Evolutionary conservation across 2,797 vertebrate species (phyloP).

Genomic region (Phoxinus dragarum): DNA sequence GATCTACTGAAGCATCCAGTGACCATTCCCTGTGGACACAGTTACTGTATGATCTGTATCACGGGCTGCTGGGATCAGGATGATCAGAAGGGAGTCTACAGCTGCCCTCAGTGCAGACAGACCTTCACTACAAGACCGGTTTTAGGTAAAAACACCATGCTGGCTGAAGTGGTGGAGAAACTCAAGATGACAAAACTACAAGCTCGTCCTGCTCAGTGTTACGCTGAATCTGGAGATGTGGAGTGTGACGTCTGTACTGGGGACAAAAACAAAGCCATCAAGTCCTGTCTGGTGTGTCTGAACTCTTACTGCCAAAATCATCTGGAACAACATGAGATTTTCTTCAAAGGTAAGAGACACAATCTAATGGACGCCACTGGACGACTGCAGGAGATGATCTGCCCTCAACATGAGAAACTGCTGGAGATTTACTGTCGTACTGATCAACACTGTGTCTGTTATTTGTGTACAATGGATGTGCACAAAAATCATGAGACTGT

Average conservation of each 20-base stretch:
- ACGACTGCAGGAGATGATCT: conserved; percentile 29
- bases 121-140: conserved; percentile 44
- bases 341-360: background rate
- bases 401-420: conserved; percentile 8
- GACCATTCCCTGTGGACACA: conserved; percentile 35
- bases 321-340: conserved; percentile 8
- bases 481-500: background rate
- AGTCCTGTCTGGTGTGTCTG: conserved; percentile 50
- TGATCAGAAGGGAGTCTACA: conserved; percentile 38
- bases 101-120: conserved; percentile 50
- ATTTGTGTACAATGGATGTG: background rate
- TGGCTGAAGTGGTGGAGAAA: conserved; percentile 34
- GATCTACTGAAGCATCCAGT: conserved; percentile 23
- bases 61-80: conserved; percentile 41
- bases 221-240: conserved; percentile 37
- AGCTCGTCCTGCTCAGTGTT: conserved; percentile 1
- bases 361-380: conserved; percentile 5
- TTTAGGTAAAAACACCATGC: conserved; percentile 31
- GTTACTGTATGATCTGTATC: conserved; percentile 41
- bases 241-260: conserved; percentile 51
- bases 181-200: conserved; percentile 22
- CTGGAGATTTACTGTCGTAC: background rate
- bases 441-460: background rate
- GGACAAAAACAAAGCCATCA: conserved; percentile 40
- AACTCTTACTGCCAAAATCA: conserved; percentile 45